Percentiles rank a stretch among this genome's conserved stretches.
Evolutionary conservation across 64 coral and sea anemone genomes (phyloP).

Genomic region (Platygyra sinensis): DNA sequence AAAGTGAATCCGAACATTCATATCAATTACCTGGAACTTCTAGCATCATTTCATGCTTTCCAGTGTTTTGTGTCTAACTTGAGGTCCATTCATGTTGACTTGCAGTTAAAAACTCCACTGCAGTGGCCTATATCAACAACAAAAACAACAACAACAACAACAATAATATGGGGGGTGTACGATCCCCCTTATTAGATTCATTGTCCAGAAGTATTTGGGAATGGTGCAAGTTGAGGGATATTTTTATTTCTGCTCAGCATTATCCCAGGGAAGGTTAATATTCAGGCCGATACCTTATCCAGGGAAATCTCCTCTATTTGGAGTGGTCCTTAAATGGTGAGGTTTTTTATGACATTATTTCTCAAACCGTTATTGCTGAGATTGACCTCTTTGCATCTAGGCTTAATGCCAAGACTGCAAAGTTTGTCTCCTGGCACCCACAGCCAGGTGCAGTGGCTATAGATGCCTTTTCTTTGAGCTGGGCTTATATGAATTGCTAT

Average conservation of each 20-base stretch:
- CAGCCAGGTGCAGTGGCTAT: constrained; percentile 38
- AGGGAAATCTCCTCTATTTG: constrained; percentile 36
- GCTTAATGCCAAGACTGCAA: too few relatives aligned
- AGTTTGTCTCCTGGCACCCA: constrained; percentile 73
- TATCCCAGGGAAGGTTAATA: constrained; percentile 64
- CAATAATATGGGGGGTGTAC: constrained; percentile 57
- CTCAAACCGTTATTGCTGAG: constrained; percentile 21
- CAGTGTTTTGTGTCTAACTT: constrained; percentile 33
- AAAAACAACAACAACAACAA: too few relatives aligned
- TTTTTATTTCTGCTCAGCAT: constrained; percentile 54
- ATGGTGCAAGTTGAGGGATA: neutral
- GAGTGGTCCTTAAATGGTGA: constrained; percentile 37
- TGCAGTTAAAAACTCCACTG: constrained; percentile 42
- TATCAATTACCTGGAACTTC: constrained; percentile 36
- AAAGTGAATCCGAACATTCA: neutral
- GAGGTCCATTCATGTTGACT: constrained; percentile 20
- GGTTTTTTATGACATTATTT: constrained; percentile 20
- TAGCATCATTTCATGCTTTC: constrained; percentile 37
- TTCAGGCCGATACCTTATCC: constrained; percentile 29
- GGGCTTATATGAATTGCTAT: constrained; percentile 64
- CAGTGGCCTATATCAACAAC: constrained; percentile 44
- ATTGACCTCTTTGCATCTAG: constrained; percentile 71
- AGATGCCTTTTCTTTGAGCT: constrained; percentile 56
- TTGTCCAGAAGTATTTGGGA: constrained; percentile 7
- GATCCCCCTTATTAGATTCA: constrained; percentile 17